Conservation (phyloP, 1,140 invertebrate genomes). For the Dreissena rostriformis region DNA sequence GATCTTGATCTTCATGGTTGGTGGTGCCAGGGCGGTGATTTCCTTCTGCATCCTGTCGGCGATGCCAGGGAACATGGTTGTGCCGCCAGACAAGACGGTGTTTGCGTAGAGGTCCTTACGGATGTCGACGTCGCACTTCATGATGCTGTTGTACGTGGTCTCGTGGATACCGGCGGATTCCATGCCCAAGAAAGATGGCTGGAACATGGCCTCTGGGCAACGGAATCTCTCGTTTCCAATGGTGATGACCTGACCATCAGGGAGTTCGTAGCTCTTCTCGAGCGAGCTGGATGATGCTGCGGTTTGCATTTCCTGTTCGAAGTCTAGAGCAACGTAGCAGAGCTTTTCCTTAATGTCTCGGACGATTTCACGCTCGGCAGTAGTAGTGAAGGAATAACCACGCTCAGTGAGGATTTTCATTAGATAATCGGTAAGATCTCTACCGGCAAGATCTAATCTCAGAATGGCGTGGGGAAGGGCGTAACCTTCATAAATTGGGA, state of each 20-base stretch:
- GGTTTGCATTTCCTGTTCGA: too few relatives aligned
- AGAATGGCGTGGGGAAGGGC: conserved; percentile 91
- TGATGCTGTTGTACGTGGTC: conserved; percentile 94
- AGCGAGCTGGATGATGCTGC: too few relatives aligned
- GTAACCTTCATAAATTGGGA: conserved; percentile 91
- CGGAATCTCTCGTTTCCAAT: conserved; percentile 88
- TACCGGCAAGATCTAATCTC: conserved; percentile 95
- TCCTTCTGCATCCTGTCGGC: conserved; percentile 77
- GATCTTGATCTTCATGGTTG: conserved; percentile 92
- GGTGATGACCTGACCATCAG: conserved; percentile 84
- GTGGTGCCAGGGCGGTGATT: conserved; percentile 86
- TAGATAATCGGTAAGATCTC: conserved; percentile 96
- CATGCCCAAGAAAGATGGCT: conserved; percentile 65
- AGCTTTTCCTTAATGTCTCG: conserved; percentile 79
- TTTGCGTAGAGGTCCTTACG: conserved; percentile 34
- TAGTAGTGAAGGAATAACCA: conserved; percentile 98
- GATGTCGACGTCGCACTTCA: conserved; percentile 69
- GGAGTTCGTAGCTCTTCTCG: conserved; percentile 81
- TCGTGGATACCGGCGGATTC: conserved; percentile 68
- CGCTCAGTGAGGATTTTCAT: conserved; percentile 98
- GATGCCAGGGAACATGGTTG: conserved; percentile 81
- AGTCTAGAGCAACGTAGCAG: too few relatives aligned
- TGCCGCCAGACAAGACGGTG: conserved; percentile 41
- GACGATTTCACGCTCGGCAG: conserved; percentile 96
- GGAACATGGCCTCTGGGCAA: conserved; percentile 87